Conservation (phyloP, 2,797 vertebrate genomes). For the Acrossocheilus wenchowensis region DNA sequence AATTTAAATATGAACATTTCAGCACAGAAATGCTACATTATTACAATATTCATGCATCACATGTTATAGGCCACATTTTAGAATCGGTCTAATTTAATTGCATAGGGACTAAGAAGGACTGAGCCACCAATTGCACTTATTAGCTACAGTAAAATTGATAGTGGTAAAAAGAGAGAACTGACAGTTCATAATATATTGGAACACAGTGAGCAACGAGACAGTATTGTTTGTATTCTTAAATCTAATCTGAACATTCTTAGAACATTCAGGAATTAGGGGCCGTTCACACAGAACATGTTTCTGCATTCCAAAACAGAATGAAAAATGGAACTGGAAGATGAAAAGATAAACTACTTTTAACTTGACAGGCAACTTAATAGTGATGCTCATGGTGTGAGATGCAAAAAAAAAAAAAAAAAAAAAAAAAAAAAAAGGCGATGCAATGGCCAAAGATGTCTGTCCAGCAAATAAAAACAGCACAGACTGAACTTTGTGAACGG, state of each 20-base stretch:
- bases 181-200: neutral
- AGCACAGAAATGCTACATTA: conserved; percentile 10
- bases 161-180: neutral
- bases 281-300: neutral
- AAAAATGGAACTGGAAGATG: neutral
- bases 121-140: conserved; percentile 16
- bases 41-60: neutral
- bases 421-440: neutral
- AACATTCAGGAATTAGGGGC: conserved; percentile 33
- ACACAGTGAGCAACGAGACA: neutral
- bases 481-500: neutral
- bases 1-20: neutral
- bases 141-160: neutral
- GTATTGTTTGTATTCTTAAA: neutral
- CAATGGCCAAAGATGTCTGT: neutral
- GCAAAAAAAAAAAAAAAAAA: neutral
- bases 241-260: conserved; percentile 31
- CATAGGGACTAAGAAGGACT: neutral
- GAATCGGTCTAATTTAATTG: neutral
- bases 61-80: neutral
- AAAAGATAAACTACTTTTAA: neutral
- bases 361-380: neutral
- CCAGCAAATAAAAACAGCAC: neutral
- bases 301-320: neutral
- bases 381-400: neutral